phyloP scores from a whole-genome alignment of 2,888 invertebrate species.

The Chrysina gloriosa region DNA sequence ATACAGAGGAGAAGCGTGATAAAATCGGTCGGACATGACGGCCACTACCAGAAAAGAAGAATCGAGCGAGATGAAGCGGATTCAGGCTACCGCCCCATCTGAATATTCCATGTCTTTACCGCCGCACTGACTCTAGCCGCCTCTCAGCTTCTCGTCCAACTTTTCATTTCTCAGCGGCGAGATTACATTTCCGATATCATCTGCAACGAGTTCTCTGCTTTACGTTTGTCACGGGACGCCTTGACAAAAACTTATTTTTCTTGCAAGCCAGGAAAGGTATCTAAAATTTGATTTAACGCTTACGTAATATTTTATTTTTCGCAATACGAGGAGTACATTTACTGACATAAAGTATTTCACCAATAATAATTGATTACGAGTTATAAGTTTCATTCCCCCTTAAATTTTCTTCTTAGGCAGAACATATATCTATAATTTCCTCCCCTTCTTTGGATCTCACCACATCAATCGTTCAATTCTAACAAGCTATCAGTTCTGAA shows the following conservation, averaged over 20 bases:
- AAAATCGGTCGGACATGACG: constrained; percentile 29
- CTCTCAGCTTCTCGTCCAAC: constrained; percentile 3
- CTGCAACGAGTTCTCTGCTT: background rate
- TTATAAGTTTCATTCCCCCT: too few relatives aligned
- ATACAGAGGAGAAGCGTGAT: constrained; percentile 13
- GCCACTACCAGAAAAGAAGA: constrained; percentile 11
- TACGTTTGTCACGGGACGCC: background rate
- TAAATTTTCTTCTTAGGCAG: too few relatives aligned
- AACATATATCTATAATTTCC: too few relatives aligned
- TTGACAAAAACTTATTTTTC: background rate
- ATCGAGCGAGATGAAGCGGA: constrained; percentile 12
- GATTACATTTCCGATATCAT: constrained; percentile 33
- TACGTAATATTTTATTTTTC: too few relatives aligned
- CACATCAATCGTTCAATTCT: too few relatives aligned
- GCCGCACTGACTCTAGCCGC: background rate
- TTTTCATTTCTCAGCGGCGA: constrained; percentile 23
- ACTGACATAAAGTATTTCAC: too few relatives aligned
- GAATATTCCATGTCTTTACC: constrained; percentile 34
- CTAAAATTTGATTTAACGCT: too few relatives aligned
- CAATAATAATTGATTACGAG: too few relatives aligned
- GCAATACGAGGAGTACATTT: too few relatives aligned
- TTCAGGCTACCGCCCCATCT: constrained; percentile 13
- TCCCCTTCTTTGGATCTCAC: too few relatives aligned
- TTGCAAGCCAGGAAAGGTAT: background rate
- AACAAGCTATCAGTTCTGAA: too few relatives aligned